phyloP scores from a whole-genome alignment of 2,888 invertebrate species.

The Iselma pallidipennis region DNA sequence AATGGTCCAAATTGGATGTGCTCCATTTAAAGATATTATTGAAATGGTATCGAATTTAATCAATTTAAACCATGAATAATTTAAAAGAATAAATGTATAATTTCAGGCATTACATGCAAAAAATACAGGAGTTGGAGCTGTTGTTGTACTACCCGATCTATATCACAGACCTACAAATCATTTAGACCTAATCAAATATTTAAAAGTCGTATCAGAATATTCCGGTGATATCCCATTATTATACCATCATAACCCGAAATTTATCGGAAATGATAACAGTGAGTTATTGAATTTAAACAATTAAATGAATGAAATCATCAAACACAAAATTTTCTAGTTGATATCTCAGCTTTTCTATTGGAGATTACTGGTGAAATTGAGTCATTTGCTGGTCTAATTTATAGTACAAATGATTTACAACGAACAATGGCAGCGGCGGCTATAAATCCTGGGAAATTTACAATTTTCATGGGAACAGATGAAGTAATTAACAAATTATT shows the following conservation, averaged over 20 bases:
- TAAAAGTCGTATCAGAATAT: constrained; percentile 66
- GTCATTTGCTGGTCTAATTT: constrained; percentile 51
- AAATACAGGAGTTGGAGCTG: constrained; percentile 63
- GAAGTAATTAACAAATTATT: too few relatives aligned
- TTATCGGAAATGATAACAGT: constrained; percentile 54
- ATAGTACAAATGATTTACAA: constrained; percentile 47
- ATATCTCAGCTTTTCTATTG: constrained; percentile 48
- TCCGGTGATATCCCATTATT: constrained; percentile 74
- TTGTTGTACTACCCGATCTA: constrained; percentile 73
- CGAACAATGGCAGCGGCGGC: constrained; percentile 45
- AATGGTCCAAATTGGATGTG: constrained; percentile 45
- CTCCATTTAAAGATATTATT: constrained; percentile 41
- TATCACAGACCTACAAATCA: constrained; percentile 69
- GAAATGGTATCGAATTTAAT: constrained; percentile 34
- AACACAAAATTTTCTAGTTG: constrained; percentile 37
- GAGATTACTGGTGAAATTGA: constrained; percentile 53
- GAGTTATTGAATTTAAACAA: constrained; percentile 36
- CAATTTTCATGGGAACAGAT: constrained; percentile 51
- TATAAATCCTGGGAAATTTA: constrained; percentile 48
- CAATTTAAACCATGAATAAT: not conserved
- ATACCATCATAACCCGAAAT: constrained; percentile 77
- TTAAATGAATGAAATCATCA: constrained; percentile 18
- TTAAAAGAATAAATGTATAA: not conserved
- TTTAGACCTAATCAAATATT: constrained; percentile 65
- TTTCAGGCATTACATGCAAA: constrained; percentile 68